These are phyloP conservation scores for Semotilus atromaculatus DNA, from an alignment of 2,797 vertebrate genomes.

Conservation along the genomic window DNA sequence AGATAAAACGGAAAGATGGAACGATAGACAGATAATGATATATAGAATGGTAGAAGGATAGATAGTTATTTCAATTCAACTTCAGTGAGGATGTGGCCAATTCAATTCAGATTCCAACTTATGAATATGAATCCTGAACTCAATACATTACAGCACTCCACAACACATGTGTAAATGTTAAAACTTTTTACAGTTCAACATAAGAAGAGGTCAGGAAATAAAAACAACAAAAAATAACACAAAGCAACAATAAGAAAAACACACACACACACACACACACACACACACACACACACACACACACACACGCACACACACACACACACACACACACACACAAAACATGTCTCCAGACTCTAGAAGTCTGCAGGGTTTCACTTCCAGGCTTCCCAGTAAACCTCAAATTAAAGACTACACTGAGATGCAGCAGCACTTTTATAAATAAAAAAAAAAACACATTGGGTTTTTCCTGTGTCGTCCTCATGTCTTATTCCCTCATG, in stretches of 20 bases:
- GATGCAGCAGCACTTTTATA: slow-evolving; percentile 11
- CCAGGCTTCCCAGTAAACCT: slow-evolving; percentile 39
- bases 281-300: too few species aligned
- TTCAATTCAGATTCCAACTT: too few species aligned
- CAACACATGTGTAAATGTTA: neutral
- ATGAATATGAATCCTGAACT: neutral
- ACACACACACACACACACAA: neutral
- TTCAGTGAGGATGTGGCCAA: too few species aligned
- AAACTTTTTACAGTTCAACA: neutral
- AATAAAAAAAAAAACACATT: neutral
- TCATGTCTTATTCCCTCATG: slow-evolving; percentile 45
- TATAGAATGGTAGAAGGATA: neutral
- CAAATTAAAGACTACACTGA: slow-evolving; percentile 39
- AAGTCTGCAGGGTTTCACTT: slow-evolving; percentile 9
- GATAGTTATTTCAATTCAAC: neutral
- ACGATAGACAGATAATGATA: neutral
- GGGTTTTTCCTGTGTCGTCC: slow-evolving; percentile 28
- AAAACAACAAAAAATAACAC: slow-evolving; percentile 17
- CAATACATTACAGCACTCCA: neutral
- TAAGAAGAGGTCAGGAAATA: neutral
- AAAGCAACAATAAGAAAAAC: slow-evolving; percentile 42
- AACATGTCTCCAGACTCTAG: slow-evolving; percentile 7
- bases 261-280: too few species aligned
- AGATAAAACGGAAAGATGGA: neutral
- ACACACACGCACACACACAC: slow-evolving; percentile 8